A percentile compares a stretch with the other conserved stretches of the same genome.
phyloP scores from a whole-genome alignment of 1,140 invertebrate species.

The Microplitis demolitor region DNA sequence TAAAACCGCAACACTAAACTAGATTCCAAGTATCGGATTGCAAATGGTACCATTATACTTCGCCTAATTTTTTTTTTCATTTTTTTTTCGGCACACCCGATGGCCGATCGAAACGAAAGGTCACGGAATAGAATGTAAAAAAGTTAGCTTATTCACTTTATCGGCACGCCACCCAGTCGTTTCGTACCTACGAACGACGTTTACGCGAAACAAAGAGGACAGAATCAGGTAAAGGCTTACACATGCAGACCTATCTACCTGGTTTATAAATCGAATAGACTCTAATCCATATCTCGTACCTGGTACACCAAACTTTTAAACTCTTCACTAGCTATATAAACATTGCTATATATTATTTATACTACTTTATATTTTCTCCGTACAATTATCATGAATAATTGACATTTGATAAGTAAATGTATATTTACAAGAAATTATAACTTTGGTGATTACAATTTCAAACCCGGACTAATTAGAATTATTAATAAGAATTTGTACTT shows the following conservation, averaged over 20 bases:
- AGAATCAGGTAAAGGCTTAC: conserved; percentile 8
- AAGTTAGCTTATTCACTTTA: conserved; percentile 24
- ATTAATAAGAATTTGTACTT: no score
- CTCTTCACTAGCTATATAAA: neutral
- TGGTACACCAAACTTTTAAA: conserved; percentile 22
- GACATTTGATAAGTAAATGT: no score
- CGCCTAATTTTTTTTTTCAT: conserved; percentile 9
- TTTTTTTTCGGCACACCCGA: conserved; percentile 9
- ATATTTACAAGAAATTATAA: no score
- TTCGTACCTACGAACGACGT: conserved; percentile 28
- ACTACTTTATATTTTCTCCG: no score
- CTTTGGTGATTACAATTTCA: no score
- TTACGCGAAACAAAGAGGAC: neutral
- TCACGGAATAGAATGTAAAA: conserved; percentile 3
- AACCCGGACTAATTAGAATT: no score
- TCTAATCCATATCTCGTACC: conserved; percentile 48
- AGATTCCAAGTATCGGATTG: neutral
- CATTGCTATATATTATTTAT: no score
- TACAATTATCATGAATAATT: no score
- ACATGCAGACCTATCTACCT: neutral
- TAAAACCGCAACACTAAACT: neutral
- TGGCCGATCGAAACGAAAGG: conserved; percentile 10
- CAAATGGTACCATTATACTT: neutral
- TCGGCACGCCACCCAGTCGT: conserved; percentile 39
- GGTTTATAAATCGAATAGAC: neutral